phyloP scores from a whole-genome alignment of 92 coral and sea anemone genomes.

The Ricordea florida region DNA sequence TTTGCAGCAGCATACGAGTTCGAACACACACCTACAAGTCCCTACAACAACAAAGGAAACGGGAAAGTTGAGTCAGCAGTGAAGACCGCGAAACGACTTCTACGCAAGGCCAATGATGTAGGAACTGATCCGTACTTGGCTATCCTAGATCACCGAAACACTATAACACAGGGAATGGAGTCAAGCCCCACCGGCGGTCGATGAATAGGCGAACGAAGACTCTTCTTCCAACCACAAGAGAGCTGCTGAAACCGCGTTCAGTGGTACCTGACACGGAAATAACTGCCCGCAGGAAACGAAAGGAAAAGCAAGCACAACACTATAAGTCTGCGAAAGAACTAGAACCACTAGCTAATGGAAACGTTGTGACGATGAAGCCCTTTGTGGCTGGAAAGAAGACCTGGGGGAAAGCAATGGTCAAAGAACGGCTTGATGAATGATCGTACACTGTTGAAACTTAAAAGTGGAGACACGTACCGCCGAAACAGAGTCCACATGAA shows the following conservation, averaged over 20 bases:
- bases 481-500: slow-evolving; percentile 27
- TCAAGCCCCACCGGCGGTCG: slow-evolving; percentile 14
- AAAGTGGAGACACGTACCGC: slow-evolving; percentile 32
- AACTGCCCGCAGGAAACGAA: slow-evolving; percentile 1
- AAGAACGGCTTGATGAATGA: background rate
- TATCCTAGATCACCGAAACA: slow-evolving; percentile 20
- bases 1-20: slow-evolving; percentile 1
- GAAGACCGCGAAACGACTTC: slow-evolving; percentile 31
- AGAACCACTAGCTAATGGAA: background rate
- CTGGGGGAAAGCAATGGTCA: background rate
- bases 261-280: background rate
- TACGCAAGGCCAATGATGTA: slow-evolving; percentile 21
- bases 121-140: slow-evolving; percentile 36
- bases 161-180: slow-evolving; percentile 45
- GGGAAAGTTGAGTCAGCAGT: slow-evolving; percentile 36
- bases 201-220: slow-evolving; percentile 32
- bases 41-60: slow-evolving; percentile 40
- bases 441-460: slow-evolving; percentile 27
- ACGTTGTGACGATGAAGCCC: background rate
- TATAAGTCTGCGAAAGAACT: background rate
- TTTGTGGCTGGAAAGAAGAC: background rate
- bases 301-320: background rate
- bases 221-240: slow-evolving; percentile 18
- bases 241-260: slow-evolving; percentile 27
- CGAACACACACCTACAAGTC: slow-evolving; percentile 16